phyloP scores from a whole-genome alignment of 1,140 invertebrate species.

The Drosophila simulans region DNA sequence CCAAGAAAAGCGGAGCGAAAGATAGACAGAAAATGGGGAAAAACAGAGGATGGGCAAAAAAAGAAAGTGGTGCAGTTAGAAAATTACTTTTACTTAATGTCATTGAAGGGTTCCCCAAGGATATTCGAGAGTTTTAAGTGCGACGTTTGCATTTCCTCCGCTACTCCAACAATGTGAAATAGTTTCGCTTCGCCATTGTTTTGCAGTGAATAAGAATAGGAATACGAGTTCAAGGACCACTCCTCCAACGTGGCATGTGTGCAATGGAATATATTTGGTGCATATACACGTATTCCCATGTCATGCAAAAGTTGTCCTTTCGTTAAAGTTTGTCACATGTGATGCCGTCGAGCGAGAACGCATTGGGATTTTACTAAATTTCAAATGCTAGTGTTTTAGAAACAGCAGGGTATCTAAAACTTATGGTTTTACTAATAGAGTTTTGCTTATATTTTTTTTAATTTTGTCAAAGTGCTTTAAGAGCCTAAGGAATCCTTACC shows the following conservation, averaged over 20 bases:
- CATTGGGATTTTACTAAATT: constrained; percentile 28
- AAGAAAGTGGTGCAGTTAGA: constrained; percentile 60
- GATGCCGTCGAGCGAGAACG: constrained; percentile 11
- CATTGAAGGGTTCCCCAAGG: constrained; percentile 58
- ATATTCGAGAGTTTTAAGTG: constrained; percentile 60
- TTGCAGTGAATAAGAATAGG: constrained; percentile 34
- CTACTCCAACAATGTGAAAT: constrained; percentile 38
- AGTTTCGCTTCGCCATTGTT: constrained; percentile 56
- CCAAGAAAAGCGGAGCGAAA: constrained; percentile 10
- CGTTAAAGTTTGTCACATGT: constrained; percentile 41
- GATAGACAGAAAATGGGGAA: constrained; percentile 16
- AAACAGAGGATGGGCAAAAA: neutral
- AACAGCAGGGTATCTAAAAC: neutral
- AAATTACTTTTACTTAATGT: constrained; percentile 76
- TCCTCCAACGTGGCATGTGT: constrained; percentile 11
- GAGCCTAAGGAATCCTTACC: too few relatives aligned
- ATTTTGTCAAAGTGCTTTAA: too few relatives aligned
- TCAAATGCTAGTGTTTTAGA: neutral
- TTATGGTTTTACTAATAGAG: neutral
- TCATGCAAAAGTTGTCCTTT: constrained; percentile 37
- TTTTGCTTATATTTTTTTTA: too few relatives aligned
- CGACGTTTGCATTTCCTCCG: constrained; percentile 61
- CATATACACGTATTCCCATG: constrained; percentile 28
- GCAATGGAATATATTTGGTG: neutral
- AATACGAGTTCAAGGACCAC: constrained; percentile 64